Evolutionary conservation across 2,113 vertebrate species (phyloP), one percentile per base, ranked within the genome.

Genomic region (Triplophysa dalaica): DNA sequence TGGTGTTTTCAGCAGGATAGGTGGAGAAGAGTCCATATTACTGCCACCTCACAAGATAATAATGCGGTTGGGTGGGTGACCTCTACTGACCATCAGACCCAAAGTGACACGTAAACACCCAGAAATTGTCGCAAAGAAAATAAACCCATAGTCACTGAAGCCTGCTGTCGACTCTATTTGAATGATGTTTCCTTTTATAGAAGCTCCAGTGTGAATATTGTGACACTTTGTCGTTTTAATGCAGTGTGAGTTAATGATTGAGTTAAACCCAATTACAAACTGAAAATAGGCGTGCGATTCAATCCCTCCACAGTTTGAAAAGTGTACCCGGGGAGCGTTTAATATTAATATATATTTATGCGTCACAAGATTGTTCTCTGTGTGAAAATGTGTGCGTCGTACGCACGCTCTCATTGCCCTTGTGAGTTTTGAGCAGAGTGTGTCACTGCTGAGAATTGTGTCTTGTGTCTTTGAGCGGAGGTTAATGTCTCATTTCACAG

Each of bases 401-500:
- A n/a, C 12, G 16, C 62, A 43, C 50, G 21, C 61, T 61, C 13
- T 70, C 62, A 63, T 56, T 80, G 67, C 68, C 80, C 73, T 85
- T 82, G 76, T 82, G 69, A 76, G 56, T 81, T 84, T 75, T 50
- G 68, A 84, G 64, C 75, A 79, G 33, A 77, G 56, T 85, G 83
- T 75, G 70, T 70, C 63, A 63, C 52, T 75, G 70, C 63, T 68
- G 69, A 75, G 38, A 52, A 68, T 24, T 79, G 76, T 21, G 69
- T 73, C 76, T 82, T 66, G 54, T 79, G 77, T 79, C 80, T 82
- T 79, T 79, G 80, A 67, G 61, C 76, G 70, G 77, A 85, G 80
- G 77, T 85, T 80, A 82, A 79, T 83, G 77, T 79, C 77, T 79
- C 62, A 80, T 79, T 79, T 82, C 77, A 54, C 54, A 82, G 72